These are phyloP conservation scores for Latrodectus elegans DNA, from an alignment of 2,888 invertebrate genomes.

Conservation along the genomic window DNA sequence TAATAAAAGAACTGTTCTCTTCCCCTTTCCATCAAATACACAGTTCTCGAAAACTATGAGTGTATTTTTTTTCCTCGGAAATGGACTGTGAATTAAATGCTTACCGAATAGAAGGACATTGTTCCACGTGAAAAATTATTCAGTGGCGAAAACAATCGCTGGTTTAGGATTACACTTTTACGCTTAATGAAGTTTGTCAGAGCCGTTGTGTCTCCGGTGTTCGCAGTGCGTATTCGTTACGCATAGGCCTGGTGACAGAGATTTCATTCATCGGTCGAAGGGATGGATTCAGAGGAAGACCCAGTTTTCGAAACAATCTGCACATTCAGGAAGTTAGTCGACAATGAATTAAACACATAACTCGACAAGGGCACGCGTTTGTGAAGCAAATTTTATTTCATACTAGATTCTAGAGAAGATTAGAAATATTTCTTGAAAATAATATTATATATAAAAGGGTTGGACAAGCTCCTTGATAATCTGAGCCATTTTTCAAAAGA, in stretches of 20 bases:
- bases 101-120: background rate
- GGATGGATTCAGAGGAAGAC: background rate
- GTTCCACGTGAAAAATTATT: background rate
- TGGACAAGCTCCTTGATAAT: too few relatives aligned
- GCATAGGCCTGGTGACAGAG: background rate
- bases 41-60: too few relatives aligned
- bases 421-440: too few relatives aligned
- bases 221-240: background rate
- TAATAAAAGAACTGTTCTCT: too few relatives aligned
- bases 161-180: background rate
- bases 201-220: background rate
- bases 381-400: too few relatives aligned
- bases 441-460: too few relatives aligned
- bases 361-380: background rate
- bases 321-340: background rate
- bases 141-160: background rate
- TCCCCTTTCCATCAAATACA: too few relatives aligned
- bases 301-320: background rate
- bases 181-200: background rate
- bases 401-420: too few relatives aligned
- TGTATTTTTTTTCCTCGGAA: too few relatives aligned
- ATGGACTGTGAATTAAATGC: too few relatives aligned
- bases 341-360: background rate
- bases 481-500: too few relatives aligned
- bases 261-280: background rate